Conservation (phyloP, 2,113 vertebrate species). For the Lycaon pictus region DNA sequence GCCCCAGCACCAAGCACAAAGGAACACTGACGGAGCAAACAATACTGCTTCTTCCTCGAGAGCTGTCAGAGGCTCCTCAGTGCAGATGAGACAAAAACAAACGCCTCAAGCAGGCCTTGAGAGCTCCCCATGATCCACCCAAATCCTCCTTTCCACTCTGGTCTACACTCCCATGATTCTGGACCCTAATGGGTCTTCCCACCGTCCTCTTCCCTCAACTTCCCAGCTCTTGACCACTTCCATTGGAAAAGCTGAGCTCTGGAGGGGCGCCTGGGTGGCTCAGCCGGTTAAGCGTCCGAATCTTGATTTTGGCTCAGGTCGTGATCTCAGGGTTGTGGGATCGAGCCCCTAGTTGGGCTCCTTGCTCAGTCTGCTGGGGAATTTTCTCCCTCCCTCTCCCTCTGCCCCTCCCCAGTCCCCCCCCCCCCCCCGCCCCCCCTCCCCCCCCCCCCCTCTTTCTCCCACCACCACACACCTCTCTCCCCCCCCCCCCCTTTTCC, state of each 20-base stretch:
- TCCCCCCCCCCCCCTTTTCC: too few species aligned
- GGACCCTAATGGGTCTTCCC: neutral
- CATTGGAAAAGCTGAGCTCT: neutral
- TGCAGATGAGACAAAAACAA: neutral
- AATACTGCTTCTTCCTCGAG: neutral
- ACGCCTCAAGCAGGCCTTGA: neutral
- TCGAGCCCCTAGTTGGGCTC: neutral
- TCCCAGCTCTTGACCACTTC: neutral
- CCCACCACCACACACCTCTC: too few species aligned
- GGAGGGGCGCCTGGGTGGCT: neutral
- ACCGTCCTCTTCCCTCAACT: neutral
- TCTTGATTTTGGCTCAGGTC: neutral
- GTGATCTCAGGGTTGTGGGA: neutral
- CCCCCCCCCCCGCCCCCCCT: too few species aligned
- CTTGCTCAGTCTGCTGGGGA: neutral
- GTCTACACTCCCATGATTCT: neutral
- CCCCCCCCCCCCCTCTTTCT: too few species aligned
- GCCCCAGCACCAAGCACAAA: neutral
- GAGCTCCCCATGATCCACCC: neutral
- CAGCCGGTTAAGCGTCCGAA: neutral
- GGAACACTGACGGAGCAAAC: neutral
- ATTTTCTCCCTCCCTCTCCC: neutral
- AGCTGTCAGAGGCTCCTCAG: neutral
- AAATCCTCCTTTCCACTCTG: neutral
- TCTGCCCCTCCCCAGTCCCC: neutral